Percentiles rank a stretch among this genome's conserved stretches.
Evolutionary conservation across 2,888 invertebrate species (phyloP).

Genomic region (Ennomos fuscantarius): DNA sequence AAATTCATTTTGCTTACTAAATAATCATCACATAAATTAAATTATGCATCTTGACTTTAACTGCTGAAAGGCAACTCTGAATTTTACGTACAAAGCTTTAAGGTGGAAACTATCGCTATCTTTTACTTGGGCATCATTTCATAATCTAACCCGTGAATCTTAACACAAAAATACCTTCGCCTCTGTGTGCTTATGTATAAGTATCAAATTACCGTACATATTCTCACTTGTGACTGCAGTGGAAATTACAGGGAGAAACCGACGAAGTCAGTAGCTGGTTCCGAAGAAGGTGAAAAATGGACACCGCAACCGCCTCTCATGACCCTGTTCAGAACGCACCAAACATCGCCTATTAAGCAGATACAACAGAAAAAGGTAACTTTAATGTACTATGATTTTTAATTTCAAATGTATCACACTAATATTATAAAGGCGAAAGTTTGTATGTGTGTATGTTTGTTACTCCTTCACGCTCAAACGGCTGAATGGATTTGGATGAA

Average conservation of each 20-base stretch:
- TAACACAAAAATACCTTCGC: conserved; percentile 28
- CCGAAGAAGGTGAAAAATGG: conserved; percentile 81
- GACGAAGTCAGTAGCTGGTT: conserved; percentile 61
- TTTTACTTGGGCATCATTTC: neutral
- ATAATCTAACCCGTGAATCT: too few species aligned
- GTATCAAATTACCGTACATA: conserved; percentile 40
- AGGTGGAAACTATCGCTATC: too few species aligned
- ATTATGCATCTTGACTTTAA: too few species aligned
- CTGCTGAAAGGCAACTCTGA: too few species aligned
- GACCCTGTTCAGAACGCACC: conserved; percentile 90
- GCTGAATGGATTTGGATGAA: too few species aligned
- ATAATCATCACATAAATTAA: too few species aligned
- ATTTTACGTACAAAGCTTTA: too few species aligned
- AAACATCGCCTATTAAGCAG: conserved; percentile 87
- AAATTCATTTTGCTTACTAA: too few species aligned
- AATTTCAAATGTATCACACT: too few species aligned
- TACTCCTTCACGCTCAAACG: too few species aligned
- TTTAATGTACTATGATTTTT: neutral
- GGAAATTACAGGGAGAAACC: conserved; percentile 79
- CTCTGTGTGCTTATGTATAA: conserved; percentile 45
- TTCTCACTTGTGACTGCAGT: conserved; percentile 61
- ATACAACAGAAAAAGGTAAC: conserved; percentile 88
- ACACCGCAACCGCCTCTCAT: conserved; percentile 91
- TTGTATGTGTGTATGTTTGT: too few species aligned
- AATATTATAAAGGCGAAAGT: too few species aligned